Evolutionary conservation across 2,888 invertebrate genomes (phyloP).

Genomic region (Operophtera brumata): DNA sequence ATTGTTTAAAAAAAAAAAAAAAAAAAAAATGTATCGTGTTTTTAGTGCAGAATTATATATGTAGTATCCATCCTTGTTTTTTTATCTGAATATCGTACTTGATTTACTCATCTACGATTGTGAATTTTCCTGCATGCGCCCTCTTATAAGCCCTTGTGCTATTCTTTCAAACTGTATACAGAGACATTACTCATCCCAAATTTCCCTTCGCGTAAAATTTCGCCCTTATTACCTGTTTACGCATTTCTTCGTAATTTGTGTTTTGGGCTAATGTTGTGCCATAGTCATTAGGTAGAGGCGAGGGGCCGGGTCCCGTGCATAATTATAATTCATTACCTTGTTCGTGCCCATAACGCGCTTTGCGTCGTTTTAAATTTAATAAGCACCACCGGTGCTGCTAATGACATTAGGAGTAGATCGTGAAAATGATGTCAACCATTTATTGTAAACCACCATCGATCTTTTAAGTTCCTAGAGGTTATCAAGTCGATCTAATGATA

Average conservation of each 20-base stretch:
- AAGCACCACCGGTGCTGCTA: conserved; percentile 22
- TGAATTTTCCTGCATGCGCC: too few species aligned
- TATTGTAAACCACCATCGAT: background rate
- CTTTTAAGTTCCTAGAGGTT: background rate
- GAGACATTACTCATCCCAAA: conserved; percentile 33
- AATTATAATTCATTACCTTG: conserved; percentile 73
- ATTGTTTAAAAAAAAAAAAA: too few species aligned
- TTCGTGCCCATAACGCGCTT: conserved; percentile 51
- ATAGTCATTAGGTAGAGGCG: conserved; percentile 65
- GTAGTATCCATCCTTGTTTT: too few species aligned
- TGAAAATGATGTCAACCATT: conserved; percentile 15
- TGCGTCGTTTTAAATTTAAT: conserved; percentile 42
- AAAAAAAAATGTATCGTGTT: too few species aligned
- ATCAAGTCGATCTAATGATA: background rate
- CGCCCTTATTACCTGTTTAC: conserved; percentile 70
- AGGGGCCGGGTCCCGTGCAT: conserved; percentile 54
- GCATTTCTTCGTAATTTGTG: conserved; percentile 72
- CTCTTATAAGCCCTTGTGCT: background rate
- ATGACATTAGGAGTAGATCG: conserved; percentile 25
- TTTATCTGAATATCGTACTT: too few species aligned
- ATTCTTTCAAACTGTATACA: conserved; percentile 24
- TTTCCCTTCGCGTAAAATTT: conserved; percentile 35
- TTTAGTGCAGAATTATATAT: too few species aligned
- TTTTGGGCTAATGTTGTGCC: conserved; percentile 72
- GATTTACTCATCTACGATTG: too few species aligned